Conservation (phyloP, 2,113 vertebrate genomes). For the Hippopotamus amphibius region DNA sequence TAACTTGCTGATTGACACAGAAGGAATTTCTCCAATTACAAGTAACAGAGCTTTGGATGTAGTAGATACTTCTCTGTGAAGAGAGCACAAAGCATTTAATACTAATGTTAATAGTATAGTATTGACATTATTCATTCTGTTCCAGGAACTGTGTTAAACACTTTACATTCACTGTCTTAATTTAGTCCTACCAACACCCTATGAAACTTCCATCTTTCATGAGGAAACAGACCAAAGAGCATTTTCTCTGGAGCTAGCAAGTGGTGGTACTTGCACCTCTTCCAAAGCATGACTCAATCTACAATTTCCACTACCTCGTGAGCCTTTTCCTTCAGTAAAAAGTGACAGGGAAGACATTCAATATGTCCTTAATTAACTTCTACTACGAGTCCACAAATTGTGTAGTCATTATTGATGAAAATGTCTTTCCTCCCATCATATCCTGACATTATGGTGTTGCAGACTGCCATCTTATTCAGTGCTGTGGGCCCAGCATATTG, state of each 20-base stretch:
- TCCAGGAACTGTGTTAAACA: background rate
- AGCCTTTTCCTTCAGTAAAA: background rate
- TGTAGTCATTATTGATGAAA: background rate
- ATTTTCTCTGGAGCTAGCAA: background rate
- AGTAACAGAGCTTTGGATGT: background rate
- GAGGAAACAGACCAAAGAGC: constrained; percentile 1
- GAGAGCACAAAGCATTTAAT: background rate
- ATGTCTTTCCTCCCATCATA: background rate
- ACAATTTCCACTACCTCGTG: background rate
- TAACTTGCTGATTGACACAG: background rate
- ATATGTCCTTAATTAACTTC: background rate
- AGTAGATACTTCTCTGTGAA: constrained; percentile 1
- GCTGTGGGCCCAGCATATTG: background rate
- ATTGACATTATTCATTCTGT: constrained; percentile 15
- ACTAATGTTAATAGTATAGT: background rate
- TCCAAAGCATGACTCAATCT: background rate
- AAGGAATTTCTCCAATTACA: background rate
- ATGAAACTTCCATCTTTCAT: background rate
- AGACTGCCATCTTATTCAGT: background rate
- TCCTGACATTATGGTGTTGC: background rate
- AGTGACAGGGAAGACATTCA: background rate
- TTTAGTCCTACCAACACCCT: background rate
- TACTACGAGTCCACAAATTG: background rate
- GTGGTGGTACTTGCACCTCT: background rate
- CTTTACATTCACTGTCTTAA: constrained; percentile 15